Evolutionary conservation across 2,113 vertebrate species (phyloP).

Genomic region (Crotalus viridis): DNA sequence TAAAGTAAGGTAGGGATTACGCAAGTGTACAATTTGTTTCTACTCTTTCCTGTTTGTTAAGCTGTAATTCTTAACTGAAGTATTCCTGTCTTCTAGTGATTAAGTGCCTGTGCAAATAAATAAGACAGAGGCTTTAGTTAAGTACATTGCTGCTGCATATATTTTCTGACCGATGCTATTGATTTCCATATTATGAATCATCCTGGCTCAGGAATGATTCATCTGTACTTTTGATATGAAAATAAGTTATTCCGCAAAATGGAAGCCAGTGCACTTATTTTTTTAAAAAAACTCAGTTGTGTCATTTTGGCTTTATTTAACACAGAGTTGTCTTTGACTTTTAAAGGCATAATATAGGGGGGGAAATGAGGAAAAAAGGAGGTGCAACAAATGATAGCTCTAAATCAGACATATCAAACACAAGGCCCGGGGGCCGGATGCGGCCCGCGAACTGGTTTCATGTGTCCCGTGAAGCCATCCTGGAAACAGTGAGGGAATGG

Average conservation of each 20-base stretch:
- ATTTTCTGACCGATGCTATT: slow-evolving; percentile 22
- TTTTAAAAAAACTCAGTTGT: slow-evolving; percentile 45
- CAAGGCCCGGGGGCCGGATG: too few species aligned
- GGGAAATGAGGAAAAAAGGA: not conserved
- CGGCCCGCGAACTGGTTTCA: too few species aligned
- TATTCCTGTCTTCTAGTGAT: not conserved
- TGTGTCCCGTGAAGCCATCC: too few species aligned
- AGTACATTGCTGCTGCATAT: slow-evolving; percentile 4
- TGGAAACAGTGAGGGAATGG: too few species aligned
- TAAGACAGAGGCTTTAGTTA: slow-evolving; percentile 6
- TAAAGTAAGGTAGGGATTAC: not conserved
- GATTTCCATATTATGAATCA: slow-evolving; percentile 28
- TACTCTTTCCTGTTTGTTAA: not conserved
- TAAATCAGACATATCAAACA: too few species aligned
- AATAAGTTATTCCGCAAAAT: slow-evolving; percentile 39
- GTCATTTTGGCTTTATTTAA: slow-evolving; percentile 32
- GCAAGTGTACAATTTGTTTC: not conserved
- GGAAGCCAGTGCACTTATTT: slow-evolving; percentile 30
- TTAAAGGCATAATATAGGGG: slow-evolving; percentile 41
- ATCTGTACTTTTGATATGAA: slow-evolving; percentile 39
- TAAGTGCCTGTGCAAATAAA: not conserved
- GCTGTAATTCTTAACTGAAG: not conserved
- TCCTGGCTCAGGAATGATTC: slow-evolving; percentile 29
- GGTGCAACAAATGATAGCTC: slow-evolving; percentile 6
- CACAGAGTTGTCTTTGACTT: slow-evolving; percentile 23